phyloP scores from a whole-genome alignment of 1,140 invertebrate genomes.

The Bombus balteatus region DNA sequence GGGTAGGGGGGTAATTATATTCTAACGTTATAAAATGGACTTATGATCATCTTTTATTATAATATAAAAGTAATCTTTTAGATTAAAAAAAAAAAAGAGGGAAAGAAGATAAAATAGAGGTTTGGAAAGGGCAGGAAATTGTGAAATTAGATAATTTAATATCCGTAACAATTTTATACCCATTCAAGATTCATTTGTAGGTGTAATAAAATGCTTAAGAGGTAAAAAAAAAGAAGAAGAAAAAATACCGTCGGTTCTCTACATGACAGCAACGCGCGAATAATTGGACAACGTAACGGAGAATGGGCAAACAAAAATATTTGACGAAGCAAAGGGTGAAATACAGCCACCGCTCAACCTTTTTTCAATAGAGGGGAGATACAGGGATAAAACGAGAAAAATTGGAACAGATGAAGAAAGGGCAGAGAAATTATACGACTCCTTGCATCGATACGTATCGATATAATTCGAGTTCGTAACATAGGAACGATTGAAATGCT shows the following conservation, averaged over 20 bases:
- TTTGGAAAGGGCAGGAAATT: not conserved
- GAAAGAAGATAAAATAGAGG: not conserved
- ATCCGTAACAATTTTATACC: not conserved
- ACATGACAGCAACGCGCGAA: conserved; percentile 5
- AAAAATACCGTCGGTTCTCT: not conserved
- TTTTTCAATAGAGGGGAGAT: not conserved
- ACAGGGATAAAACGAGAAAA: not conserved
- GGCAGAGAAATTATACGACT: not conserved
- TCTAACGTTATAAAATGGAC: too few relatives aligned
- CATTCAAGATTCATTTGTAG: not conserved
- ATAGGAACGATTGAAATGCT: not conserved
- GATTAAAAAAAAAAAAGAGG: not conserved
- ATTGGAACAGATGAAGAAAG: not conserved
- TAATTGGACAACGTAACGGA: conserved; percentile 21
- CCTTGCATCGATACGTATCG: not conserved
- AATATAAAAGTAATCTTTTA: too few relatives aligned
- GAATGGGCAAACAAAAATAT: conserved; percentile 27
- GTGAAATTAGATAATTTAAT: conserved; percentile 2
- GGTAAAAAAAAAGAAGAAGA: not conserved
- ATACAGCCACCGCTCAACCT: not conserved
- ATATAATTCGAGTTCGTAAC: not conserved
- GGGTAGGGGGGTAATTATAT: too few relatives aligned
- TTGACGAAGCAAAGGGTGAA: conserved; percentile 11
- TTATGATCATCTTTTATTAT: too few relatives aligned
- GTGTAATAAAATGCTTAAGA: conserved; percentile 16